Evolutionary conservation across 2,888 invertebrate genomes (phyloP), one percentile per base, ranked within the genome.

Genomic region (Sesia bembeciformis): DNA sequence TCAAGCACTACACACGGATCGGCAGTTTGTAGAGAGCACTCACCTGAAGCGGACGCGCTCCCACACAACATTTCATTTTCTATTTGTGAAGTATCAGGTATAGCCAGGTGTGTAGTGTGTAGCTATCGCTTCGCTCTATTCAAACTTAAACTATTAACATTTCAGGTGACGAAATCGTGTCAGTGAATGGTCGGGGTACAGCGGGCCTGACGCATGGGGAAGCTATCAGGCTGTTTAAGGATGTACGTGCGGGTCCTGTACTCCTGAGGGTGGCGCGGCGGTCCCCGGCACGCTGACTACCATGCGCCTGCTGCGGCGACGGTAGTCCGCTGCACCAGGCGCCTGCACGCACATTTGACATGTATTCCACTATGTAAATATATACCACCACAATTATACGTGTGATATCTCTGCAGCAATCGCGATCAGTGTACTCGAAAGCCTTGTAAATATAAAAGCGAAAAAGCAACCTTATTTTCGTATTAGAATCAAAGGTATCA

Each of bases 191-290:
- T n/a, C 92, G 94, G 66, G 90, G 93, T 38, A 91, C 95, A 55
- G 93, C 94, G 59, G 94, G 95, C 0, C 88, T 94, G 73, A 94
- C 94, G 0, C 94, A 95, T 74, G 93, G 94, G 53, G 94, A 96
- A 74, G 95, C 95, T 39, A 94, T 96, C 63, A 90, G 93, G 59
- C 91, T 95, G 62, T 95, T 96, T 82, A 94, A 95, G 71, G 93
- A 94, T 70, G 94, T 96, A 52, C 93, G 94, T 70, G 91, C 92
- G 3, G 96, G 95, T 0, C 93, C 94, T 55, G 94, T 96, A 52
- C 90, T 94, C 54, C 90, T 96, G 55, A 92, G 94, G 56, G 92
- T 94, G 51, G 92, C 93, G n/a, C 87, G 95, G 39, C 72, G 88
- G 0, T 71, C 85, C 79, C 82, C 61, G 39, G 52, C 54, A 23